Evolutionary conservation across 1,140 invertebrate genomes (phyloP).

Genomic region (Caerostris extrusa): DNA sequence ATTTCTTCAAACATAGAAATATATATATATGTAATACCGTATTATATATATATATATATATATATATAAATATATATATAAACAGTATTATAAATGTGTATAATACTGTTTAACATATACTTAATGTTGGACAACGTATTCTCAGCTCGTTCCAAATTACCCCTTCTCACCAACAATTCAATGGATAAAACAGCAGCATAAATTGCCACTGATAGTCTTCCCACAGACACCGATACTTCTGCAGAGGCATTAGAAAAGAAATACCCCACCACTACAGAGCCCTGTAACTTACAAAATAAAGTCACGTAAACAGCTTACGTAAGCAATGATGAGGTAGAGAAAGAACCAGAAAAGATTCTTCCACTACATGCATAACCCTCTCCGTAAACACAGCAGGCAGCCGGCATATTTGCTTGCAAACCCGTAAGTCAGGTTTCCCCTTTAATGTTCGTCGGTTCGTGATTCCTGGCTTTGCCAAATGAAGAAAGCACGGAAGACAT

Average conservation of each 20-base stretch:
- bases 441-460: conserved; percentile 1
- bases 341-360: background rate
- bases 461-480: conserved; percentile 42
- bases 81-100: no score
- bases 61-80: no score
- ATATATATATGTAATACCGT: no score
- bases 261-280: background rate
- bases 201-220: background rate
- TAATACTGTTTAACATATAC: no score
- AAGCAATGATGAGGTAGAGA: background rate
- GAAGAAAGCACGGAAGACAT: conserved; percentile 50
- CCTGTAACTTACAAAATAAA: background rate
- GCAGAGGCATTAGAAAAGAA: background rate
- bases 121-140: no score
- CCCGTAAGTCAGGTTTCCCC: conserved; percentile 12
- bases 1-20: no score
- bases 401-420: conserved; percentile 19
- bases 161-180: background rate
- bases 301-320: background rate
- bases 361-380: background rate
- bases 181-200: background rate
- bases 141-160: background rate
- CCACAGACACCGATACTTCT: background rate
- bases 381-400: background rate
- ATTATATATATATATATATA: no score